Evolutionary conservation across 2,888 invertebrate species (phyloP).

Genomic region (Epinotia demarniana): DNA sequence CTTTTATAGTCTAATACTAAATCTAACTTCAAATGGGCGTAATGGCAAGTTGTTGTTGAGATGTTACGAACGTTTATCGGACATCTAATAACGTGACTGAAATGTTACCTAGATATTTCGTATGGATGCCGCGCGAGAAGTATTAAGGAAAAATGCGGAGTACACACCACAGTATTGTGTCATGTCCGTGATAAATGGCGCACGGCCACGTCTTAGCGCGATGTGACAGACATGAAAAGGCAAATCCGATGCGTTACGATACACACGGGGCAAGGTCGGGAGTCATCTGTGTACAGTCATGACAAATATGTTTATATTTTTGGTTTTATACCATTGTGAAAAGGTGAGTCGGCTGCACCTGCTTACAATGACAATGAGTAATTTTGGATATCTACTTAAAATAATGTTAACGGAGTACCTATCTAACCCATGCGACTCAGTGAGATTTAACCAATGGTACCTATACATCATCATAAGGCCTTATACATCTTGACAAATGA

Average conservation of each 20-base stretch:
- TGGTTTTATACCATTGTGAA: no score
- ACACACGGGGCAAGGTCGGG: slow-evolving; percentile 35
- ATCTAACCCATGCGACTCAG: not conserved
- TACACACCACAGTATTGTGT: slow-evolving; percentile 43
- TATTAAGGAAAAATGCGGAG: slow-evolving; percentile 44
- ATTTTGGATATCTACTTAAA: not conserved
- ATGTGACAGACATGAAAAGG: slow-evolving; percentile 44
- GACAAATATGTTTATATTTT: not conserved
- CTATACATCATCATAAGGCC: no score
- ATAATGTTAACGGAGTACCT: not conserved
- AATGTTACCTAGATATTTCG: slow-evolving; percentile 32
- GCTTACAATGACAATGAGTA: no score
- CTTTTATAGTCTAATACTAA: not conserved
- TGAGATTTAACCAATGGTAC: no score
- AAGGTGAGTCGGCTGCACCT: no score
- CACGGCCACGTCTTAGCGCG: slow-evolving; percentile 42
- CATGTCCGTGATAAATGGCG: slow-evolving; percentile 45
- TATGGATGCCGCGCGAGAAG: slow-evolving; percentile 28
- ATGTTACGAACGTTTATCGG: not conserved
- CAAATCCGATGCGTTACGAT: slow-evolving; percentile 44
- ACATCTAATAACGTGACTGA: slow-evolving; percentile 26
- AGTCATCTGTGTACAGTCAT: slow-evolving; percentile 19
- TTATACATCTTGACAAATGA: no score
- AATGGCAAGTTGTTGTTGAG: slow-evolving; percentile 8
- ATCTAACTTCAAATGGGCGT: not conserved